phyloP scores from a whole-genome alignment of 2,888 invertebrate species.

The Rhorus exstirpatorius region DNA sequence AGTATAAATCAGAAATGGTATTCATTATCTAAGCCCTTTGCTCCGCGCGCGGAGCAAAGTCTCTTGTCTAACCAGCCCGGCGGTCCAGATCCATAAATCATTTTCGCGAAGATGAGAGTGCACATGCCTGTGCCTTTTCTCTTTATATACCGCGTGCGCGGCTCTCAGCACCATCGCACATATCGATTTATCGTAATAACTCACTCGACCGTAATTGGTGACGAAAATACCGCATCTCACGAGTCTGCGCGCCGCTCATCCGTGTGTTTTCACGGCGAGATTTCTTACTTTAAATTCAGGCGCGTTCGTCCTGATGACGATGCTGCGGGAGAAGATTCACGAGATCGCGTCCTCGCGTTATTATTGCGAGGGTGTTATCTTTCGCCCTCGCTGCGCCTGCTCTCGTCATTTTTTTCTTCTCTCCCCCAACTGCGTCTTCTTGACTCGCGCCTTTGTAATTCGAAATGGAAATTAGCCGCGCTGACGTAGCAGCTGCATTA shows the following conservation, averaged over 20 bases:
- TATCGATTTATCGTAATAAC: slow-evolving; percentile 48
- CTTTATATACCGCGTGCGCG: slow-evolving; percentile 23
- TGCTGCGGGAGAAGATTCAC: no score
- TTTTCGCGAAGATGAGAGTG: slow-evolving; percentile 4
- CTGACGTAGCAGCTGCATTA: slow-evolving; percentile 50
- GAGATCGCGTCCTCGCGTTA: no score
- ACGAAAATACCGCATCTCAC: slow-evolving; percentile 43
- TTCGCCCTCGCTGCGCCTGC: no score
- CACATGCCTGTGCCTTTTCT: slow-evolving; percentile 22
- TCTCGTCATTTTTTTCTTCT: no score
- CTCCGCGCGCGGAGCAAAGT: no score
- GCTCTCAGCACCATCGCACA: slow-evolving; percentile 2
- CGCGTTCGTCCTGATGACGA: no score
- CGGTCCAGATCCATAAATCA: slow-evolving; percentile 63
- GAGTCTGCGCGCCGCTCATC: no score
- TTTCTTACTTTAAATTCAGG: no score
- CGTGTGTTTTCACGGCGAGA: no score
- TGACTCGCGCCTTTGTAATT: slow-evolving; percentile 42
- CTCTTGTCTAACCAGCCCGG: background rate
- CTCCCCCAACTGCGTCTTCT: no score
- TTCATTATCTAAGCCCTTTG: slow-evolving; percentile 45
- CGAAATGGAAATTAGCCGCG: slow-evolving; percentile 62
- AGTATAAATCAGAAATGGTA: slow-evolving; percentile 65
- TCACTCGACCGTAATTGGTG: slow-evolving; percentile 61
- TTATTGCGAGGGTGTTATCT: background rate